These are phyloP conservation scores for Ecliptopera silaceata DNA, from an alignment of 2,888 invertebrate genomes.

Conservation along the genomic window DNA sequence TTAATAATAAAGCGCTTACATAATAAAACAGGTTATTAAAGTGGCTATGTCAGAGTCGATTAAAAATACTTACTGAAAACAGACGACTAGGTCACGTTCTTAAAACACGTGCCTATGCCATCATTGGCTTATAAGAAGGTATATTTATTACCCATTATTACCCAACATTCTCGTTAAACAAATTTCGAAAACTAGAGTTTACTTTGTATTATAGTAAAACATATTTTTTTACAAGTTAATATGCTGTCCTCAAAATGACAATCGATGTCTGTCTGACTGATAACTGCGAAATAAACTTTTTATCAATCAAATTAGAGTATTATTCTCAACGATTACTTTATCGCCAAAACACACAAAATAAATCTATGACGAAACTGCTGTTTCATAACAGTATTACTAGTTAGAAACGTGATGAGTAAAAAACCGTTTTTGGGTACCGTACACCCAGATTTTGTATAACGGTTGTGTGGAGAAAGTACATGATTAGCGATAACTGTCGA, in stretches of 20 bases:
- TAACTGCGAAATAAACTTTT: conserved; percentile 1
- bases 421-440: conserved; percentile 75
- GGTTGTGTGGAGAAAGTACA: conserved; percentile 68
- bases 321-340: conserved; percentile 36
- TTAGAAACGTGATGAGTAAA: conserved; percentile 69
- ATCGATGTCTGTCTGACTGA: background rate
- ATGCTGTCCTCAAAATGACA: background rate
- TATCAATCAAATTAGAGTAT: conserved; percentile 11
- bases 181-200: background rate
- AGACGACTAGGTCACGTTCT: conserved; percentile 9
- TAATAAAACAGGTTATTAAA: conserved; percentile 6
- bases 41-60: background rate
- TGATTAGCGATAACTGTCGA: conserved; percentile 76
- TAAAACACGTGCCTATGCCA: conserved; percentile 18
- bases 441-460: conserved; percentile 78
- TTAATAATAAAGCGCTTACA: background rate
- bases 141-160: conserved; percentile 11
- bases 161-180: background rate
- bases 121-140: background rate
- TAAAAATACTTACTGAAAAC: background rate
- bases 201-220: no score
- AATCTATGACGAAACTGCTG: conserved; percentile 68
- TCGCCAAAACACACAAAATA: conserved; percentile 51
- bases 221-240: no score
- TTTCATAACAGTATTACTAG: conserved; percentile 79